Evolutionary conservation across 2,797 vertebrate species (phyloP).

Genomic region (Coregonus ussuriensis): DNA sequence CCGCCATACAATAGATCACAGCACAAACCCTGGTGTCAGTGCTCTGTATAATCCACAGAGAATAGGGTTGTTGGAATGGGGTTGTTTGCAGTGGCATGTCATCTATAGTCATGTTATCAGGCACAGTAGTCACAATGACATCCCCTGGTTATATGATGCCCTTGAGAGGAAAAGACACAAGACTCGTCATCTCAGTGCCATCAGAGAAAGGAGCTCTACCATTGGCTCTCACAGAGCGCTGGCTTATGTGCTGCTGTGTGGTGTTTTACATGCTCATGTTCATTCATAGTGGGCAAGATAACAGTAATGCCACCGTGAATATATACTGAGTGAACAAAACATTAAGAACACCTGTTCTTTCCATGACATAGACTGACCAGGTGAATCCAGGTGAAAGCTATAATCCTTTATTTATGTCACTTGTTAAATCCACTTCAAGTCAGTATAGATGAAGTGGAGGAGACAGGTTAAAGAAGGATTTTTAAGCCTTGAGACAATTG

Average conservation of each 20-base stretch:
- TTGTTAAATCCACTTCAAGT: too few species aligned
- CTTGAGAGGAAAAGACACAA: conserved; percentile 55
- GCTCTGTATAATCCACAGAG: conserved; percentile 28
- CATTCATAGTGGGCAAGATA: conserved; percentile 47
- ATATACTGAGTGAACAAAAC: conserved; percentile 18
- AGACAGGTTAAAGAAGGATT: too few species aligned
- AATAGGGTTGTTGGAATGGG: conserved; percentile 10
- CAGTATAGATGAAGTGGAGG: too few species aligned
- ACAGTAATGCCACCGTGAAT: conserved; percentile 24
- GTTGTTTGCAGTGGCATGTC: conserved; percentile 22
- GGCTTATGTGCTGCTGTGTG: conserved; percentile 22
- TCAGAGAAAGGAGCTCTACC: conserved; percentile 18
- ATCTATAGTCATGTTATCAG: conserved; percentile 34
- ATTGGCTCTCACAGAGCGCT: conserved; percentile 42
- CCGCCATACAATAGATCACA: conserved; percentile 36
- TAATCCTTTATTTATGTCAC: too few species aligned
- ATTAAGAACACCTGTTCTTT: too few species aligned
- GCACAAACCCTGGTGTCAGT: neutral
- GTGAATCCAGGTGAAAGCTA: too few species aligned
- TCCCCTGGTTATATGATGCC: conserved; percentile 57
- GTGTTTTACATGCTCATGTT: conserved; percentile 46
- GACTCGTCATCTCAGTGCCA: conserved; percentile 15
- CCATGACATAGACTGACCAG: too few species aligned
- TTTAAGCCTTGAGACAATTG: too few species aligned
- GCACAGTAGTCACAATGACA: conserved; percentile 39